Evolutionary conservation across 2,113 vertebrate genomes (phyloP), one percentile per base, ranked within the genome.

Genomic region (Abramis brama): DNA sequence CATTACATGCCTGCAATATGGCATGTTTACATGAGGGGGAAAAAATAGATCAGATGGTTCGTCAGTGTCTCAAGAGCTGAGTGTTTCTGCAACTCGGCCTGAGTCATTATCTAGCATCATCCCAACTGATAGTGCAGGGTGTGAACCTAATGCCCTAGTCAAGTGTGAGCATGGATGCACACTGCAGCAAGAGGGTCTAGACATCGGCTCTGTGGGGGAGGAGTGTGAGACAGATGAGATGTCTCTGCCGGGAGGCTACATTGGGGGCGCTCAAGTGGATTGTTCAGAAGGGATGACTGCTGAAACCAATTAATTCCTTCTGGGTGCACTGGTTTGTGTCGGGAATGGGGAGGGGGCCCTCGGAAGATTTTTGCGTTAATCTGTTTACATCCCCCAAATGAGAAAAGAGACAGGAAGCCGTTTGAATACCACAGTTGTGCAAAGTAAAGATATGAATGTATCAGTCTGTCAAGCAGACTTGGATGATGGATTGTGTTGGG

Each of bases 221-320:
- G 92, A 89, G 91, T 85, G 89, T 89, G 89, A 94, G 94, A 89
- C 86, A 30, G 55, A 87, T 82, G 82, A 86, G 82, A 93, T 90
- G 88, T 94, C 91, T 93, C 90, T 91, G 89, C 88, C 87, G 93
- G 92, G 93, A 90, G 89, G 90, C 89, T 88, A 88, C 81, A 86
- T 39, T 83, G 85, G 89, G 84, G 90, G 89, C 11, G 90, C 21
- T 47, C 82, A 45, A 73, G 59, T 86, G 66, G 64, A 70, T 59
- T 83, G 10, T 52, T 84, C 33, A 82, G 74, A 80, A 70, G 83
- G 79, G 89, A 90, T 90, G 90, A 90, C 90, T 93, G 91, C 92
- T 92, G 57, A 93, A 94, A 94, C 91, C 93, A 94, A 94, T 94
- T 94, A 92, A 95, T 94, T 95, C 92, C 90, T 92, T 89, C 91